Base-by-base conservation (phyloP, 2,888 invertebrate species). In the Bruchidius siliquastri region DNA sequence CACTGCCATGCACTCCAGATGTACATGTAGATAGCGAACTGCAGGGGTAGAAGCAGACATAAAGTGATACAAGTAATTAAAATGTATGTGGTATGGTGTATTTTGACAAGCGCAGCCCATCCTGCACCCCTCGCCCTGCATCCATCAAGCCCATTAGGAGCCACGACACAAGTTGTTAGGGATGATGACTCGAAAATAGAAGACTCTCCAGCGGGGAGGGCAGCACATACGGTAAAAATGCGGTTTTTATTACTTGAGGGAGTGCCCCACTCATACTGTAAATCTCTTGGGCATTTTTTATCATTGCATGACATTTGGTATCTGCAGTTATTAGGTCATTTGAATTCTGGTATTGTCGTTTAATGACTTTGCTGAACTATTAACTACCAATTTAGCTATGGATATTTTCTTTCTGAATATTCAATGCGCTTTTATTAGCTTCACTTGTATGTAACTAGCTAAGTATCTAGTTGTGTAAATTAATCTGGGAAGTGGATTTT, bases 41-140 rank as follows among this genome's bases (percentile, higher is more conserved):
- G 49, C 49, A 49, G 18, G 49, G 49, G 49, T 49, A 49, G 49
- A 13, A 18, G 82, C 75, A 82, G 82, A 82, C 79, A 81, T 78
- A 82, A 82, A 80, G 77, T 84, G 84, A 83, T 81, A 82, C 77
- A 81, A 80, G 81, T 85, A 85, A 85, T 85, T 85, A 85, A 85
- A 85, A 85, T 84, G 84, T 85, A 84, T 84, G 82, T 81, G 81
- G 49, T 18, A 49, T 49, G 49, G 82, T 18, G 18, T 85, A 84
- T 85, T 85, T 83, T 85, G 85, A 85, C 85, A 85, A 78, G 76
- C 74, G 80, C 79, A 79, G 79, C 80, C 80, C 76, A 74, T 71
- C 77, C 26, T 26, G 26, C 26, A 4, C 26, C 26, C 13, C 49
- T 49, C 69, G 6, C n/a, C 22, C 22, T 22, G 69, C 22, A 20